These are phyloP conservation scores for Thinocorus orbignyianus DNA, from an alignment of 2,113 vertebrate species.

Conservation along the genomic window DNA sequence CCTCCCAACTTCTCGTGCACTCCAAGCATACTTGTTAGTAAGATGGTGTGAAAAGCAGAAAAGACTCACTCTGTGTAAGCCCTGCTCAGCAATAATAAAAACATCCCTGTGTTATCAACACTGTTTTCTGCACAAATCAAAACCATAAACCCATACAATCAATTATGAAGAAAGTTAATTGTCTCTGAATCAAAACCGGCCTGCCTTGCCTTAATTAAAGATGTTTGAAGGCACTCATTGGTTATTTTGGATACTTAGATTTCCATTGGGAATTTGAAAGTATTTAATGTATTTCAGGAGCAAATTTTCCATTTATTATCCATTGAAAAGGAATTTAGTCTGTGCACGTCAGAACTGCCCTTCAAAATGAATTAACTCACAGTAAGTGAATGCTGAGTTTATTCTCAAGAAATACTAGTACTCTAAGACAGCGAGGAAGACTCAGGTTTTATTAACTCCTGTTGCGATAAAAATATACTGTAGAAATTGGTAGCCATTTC, in stretches of 20 bases:
- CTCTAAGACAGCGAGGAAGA: not conserved
- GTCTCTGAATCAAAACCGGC: not conserved
- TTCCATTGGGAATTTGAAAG: not conserved
- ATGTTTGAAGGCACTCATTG: not conserved
- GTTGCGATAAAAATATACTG: not conserved
- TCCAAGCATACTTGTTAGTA: rapidly evolving
- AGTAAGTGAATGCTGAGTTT: not conserved
- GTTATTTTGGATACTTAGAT: not conserved
- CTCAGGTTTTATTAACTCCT: not conserved
- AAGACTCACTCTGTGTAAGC: not conserved
- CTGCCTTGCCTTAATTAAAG: not conserved
- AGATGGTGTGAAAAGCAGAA: not conserved
- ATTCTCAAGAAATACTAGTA: not conserved
- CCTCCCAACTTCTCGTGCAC: not conserved
- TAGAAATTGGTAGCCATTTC: not conserved
- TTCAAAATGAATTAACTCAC: not conserved
- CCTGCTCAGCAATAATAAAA: not conserved
- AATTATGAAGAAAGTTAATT: not conserved
- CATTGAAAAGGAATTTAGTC: not conserved
- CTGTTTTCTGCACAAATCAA: not conserved
- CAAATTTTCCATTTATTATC: not conserved
- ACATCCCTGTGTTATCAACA: not conserved
- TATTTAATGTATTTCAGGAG: not conserved
- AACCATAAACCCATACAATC: rapidly evolving
- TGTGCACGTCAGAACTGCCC: rapidly evolving